Evolutionary conservation across 2,113 vertebrate species (phyloP).

Genomic region (Ochotona princeps): DNA sequence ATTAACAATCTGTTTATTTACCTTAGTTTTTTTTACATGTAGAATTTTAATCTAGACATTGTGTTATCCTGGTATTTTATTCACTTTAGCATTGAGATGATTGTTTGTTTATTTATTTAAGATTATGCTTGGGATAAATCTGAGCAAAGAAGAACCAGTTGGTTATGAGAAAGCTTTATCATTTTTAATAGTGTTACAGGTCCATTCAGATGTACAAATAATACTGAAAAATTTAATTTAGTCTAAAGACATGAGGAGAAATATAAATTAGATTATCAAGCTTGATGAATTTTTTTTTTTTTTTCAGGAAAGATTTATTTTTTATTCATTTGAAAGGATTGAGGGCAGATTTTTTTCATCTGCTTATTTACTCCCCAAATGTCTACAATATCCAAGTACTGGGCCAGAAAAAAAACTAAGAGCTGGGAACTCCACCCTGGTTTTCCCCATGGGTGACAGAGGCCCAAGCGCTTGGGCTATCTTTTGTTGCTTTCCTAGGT

Average conservation of each 20-base stretch:
- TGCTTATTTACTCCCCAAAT: too few species aligned
- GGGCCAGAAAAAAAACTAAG: too few species aligned
- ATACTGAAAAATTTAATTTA: neutral
- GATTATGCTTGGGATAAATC: neutral
- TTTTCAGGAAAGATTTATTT: too few species aligned
- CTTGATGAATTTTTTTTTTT: constrained; percentile 41
- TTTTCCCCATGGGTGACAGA: too few species aligned
- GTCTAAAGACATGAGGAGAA: neutral
- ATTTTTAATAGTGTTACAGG: constrained; percentile 1
- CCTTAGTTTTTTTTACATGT: neutral
- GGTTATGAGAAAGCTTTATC: neutral
- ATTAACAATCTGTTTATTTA: constrained; percentile 21
- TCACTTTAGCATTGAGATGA: constrained; percentile 38
- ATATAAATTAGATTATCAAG: neutral
- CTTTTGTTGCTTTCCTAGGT: too few species aligned
- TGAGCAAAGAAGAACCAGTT: constrained; percentile 19
- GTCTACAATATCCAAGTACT: too few species aligned
- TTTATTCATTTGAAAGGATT: too few species aligned
- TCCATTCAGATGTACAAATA: constrained; percentile 5
- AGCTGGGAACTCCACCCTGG: too few species aligned
- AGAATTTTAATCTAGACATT: constrained; percentile 15
- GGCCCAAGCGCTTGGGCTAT: too few species aligned
- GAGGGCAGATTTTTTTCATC: too few species aligned
- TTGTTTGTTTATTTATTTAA: neutral
- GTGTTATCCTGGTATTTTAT: neutral